Conservation (phyloP, 2,888 invertebrate genomes). For the Catocala sponsa region DNA sequence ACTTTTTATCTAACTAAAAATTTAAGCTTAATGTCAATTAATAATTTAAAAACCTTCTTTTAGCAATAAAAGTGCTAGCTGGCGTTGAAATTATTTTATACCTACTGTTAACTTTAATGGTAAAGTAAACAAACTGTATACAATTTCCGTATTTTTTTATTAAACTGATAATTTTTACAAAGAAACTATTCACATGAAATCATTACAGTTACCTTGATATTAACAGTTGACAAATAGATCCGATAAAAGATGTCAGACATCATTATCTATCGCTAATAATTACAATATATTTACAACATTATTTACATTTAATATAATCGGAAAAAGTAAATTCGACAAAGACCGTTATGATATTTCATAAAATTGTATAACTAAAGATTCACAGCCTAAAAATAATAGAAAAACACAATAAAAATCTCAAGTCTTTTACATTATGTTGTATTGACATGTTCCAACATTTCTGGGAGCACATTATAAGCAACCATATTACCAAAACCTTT, state of each 20-base stretch:
- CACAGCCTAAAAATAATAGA: conserved; percentile 66
- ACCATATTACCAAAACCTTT: conserved; percentile 85
- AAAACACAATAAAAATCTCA: conserved; percentile 45
- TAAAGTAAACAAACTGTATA: not conserved
- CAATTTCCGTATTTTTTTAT: conserved; percentile 68
- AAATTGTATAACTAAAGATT: conserved; percentile 44
- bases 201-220: conserved; percentile 79
- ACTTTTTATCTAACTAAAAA: no score
- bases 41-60: no score
- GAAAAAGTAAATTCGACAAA: conserved; percentile 66
- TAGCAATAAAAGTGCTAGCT: no score
- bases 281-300: conserved; percentile 63
- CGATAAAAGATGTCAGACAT: conserved; percentile 83
- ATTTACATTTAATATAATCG: conserved; percentile 63
- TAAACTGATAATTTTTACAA: conserved; percentile 83
- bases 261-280: conserved; percentile 62
- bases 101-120: no score
- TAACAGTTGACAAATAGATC: conserved; percentile 80
- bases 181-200: conserved; percentile 84
- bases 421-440: conserved; percentile 67
- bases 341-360: conserved; percentile 53
- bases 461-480: conserved; percentile 84
- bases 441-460: conserved; percentile 84
- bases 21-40: no score
- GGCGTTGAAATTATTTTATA: no score